A percentile compares a stretch with the other conserved stretches of the same genome.
These are phyloP conservation scores for Heterocephalus glaber DNA, from an alignment of 2,113 vertebrate species.

Conservation along the genomic window DNA sequence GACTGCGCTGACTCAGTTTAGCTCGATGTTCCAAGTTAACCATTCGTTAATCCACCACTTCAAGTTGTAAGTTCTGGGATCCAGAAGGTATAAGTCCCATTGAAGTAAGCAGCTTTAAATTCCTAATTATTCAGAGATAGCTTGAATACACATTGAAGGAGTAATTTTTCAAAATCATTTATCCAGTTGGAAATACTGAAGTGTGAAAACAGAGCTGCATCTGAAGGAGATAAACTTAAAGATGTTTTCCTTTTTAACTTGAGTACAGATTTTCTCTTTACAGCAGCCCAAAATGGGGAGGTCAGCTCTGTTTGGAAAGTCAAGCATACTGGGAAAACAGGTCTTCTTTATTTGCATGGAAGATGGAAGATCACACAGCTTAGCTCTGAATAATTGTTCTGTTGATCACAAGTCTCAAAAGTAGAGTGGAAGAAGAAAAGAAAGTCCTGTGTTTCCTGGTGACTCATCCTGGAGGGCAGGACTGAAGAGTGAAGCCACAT, in stretches of 20 bases:
- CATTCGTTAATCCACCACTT: neutral
- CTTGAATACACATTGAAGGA: neutral
- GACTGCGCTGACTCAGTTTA: too few species aligned
- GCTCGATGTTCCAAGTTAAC: too few species aligned
- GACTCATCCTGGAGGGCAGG: fast-evolving
- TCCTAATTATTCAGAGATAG: neutral
- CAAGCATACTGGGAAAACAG: neutral
- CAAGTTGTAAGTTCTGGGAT: neutral
- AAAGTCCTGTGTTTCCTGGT: fast-evolving
- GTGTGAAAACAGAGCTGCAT: fast-evolving
- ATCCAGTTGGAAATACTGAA: neutral
- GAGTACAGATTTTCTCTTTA: neutral
- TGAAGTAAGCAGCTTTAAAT: neutral
- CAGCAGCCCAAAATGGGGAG: neutral
- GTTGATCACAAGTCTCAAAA: neutral
- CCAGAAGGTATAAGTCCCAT: neutral
- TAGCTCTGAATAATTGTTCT: neutral
- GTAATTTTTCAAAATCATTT: neutral
- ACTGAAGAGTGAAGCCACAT: fast-evolving
- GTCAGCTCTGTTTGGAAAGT: neutral
- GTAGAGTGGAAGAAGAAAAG: neutral
- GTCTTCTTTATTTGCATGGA: neutral
- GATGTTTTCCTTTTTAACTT: neutral
- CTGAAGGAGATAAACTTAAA: too few species aligned
- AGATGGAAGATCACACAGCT: neutral